Percentiles rank a stretch among this genome's conserved stretches.
These are phyloP conservation scores for Dolomedes plantarius DNA, from an alignment of 2,888 invertebrate species.

Conservation along the genomic window DNA sequence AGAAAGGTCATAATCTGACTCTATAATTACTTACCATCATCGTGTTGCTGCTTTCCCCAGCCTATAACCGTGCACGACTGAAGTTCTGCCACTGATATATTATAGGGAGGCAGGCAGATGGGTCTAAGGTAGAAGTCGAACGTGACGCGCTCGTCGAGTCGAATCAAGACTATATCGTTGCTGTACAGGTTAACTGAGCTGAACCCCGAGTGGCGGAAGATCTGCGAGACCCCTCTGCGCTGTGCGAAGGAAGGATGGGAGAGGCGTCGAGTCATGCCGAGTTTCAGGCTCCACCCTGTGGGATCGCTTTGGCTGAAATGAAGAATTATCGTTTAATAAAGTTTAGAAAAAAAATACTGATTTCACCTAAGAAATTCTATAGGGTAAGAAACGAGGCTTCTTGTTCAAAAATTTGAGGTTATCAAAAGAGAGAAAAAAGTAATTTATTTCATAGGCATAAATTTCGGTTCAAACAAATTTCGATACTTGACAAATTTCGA, in stretches of 20 bases:
- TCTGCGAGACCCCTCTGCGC: slow-evolving; percentile 65
- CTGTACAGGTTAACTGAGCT: slow-evolving; percentile 72
- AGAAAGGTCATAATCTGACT: no score
- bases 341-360: no score
- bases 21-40: slow-evolving; percentile 72
- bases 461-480: no score
- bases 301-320: slow-evolving; percentile 72
- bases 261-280: slow-evolving; percentile 74
- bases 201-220: slow-evolving; percentile 73
- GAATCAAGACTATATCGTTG: slow-evolving; percentile 73
- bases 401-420: no score
- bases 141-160: slow-evolving; percentile 71
- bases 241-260: slow-evolving; percentile 72
- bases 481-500: no score
- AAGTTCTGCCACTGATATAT: slow-evolving; percentile 24
- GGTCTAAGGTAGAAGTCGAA: slow-evolving; percentile 73
- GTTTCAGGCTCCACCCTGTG: slow-evolving; percentile 73
- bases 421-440: no score
- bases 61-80: slow-evolving; percentile 77
- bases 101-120: slow-evolving; percentile 72
- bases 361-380: no score
- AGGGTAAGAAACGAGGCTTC: no score
- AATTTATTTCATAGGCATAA: no score
- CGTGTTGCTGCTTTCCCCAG: slow-evolving; percentile 74
- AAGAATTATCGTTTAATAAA: not conserved